Evolutionary conservation across 2,113 vertebrate genomes (phyloP).

Genomic region (Salvelinus sp.): DNA sequence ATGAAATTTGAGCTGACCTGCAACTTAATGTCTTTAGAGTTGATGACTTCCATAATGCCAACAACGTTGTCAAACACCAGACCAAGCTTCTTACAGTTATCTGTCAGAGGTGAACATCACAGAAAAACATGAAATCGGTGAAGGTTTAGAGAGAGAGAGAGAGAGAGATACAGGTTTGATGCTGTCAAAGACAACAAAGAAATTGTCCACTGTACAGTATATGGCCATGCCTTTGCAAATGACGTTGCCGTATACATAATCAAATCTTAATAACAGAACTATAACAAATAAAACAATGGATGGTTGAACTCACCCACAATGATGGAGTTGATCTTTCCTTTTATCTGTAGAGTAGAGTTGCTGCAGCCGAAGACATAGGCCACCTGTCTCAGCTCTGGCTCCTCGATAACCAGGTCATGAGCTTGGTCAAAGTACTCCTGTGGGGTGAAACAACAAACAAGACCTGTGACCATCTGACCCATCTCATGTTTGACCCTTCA

Average conservation of each 20-base stretch:
- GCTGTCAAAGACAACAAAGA: not conserved
- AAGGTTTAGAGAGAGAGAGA: not conserved
- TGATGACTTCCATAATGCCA: conserved; percentile 97
- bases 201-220: not conserved
- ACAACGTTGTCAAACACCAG: conserved; percentile 95
- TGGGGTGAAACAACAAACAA: conserved; percentile 17
- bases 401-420: conserved; percentile 86
- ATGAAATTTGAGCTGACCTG: conserved; percentile 78
- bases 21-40: conserved; percentile 88
- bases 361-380: conserved; percentile 90
- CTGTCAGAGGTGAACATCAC: conserved; percentile 60
- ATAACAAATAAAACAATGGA: not conserved
- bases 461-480: not conserved
- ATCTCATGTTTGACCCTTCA: not conserved
- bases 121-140: not conserved
- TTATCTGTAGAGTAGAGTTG: conserved; percentile 89
- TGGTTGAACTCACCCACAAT: conserved; percentile 82
- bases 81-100: conserved; percentile 95
- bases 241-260: not conserved
- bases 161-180: not conserved
- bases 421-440: conserved; percentile 93
- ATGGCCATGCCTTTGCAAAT: not conserved
- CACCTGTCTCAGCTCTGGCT: conserved; percentile 95
- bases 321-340: conserved; percentile 98
- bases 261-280: not conserved